Conservation (phyloP, 2,797 vertebrate species). For the Onychomys arenicola region DNA sequence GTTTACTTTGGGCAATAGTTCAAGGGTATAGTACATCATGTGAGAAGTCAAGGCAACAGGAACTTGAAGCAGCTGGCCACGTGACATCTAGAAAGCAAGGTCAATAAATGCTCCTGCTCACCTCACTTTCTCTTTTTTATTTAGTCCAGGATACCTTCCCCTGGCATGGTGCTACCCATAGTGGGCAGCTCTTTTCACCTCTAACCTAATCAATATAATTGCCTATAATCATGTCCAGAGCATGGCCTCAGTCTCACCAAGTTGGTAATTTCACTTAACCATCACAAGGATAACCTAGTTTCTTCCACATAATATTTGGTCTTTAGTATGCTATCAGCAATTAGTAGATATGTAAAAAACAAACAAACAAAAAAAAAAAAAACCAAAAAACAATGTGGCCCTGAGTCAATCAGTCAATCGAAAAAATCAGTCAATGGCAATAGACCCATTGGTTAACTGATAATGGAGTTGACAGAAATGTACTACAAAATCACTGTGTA, state of each 20-base stretch:
- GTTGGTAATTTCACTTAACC: neutral
- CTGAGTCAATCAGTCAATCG: neutral
- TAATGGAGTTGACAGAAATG: neutral
- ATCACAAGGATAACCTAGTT: neutral
- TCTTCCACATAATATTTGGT: neutral
- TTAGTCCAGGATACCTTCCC: neutral
- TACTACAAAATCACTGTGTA: neutral
- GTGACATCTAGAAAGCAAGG: neutral
- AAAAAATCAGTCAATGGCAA: conserved; percentile 47
- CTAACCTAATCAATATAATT: neutral
- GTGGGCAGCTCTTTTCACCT: neutral
- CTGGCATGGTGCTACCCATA: neutral
- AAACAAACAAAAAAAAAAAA: too few relatives aligned
- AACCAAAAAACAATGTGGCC: neutral
- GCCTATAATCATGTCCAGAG: neutral
- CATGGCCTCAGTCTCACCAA: neutral
- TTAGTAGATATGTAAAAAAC: neutral
- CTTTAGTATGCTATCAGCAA: neutral
- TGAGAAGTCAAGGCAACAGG: neutral
- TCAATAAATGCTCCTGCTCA: neutral
- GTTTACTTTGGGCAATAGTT: neutral
- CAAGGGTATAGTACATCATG: neutral
- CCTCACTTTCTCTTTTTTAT: neutral
- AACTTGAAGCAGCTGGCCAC: neutral
- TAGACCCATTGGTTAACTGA: neutral